A percentile compares a stretch with the other conserved stretches of the same genome.
phyloP scores from a whole-genome alignment of 2,797 vertebrate species.

The Macropus fuliginosus region DNA sequence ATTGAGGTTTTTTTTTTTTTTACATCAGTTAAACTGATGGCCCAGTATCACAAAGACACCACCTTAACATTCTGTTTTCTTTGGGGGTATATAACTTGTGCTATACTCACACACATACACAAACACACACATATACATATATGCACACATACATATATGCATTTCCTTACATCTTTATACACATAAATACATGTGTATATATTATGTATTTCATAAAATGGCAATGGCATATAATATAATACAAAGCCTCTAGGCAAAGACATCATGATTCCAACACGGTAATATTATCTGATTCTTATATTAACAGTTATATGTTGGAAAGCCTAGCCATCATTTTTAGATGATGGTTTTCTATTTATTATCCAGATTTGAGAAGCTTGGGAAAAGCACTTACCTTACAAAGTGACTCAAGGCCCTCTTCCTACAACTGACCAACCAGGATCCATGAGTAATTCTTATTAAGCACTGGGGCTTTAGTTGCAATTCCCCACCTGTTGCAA shows the following conservation, averaged over 20 bases:
- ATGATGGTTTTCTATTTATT: constrained; percentile 73
- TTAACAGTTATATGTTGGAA: constrained; percentile 48
- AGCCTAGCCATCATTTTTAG: constrained; percentile 64
- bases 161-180: not conserved
- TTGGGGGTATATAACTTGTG: not conserved
- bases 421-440: constrained; percentile 65
- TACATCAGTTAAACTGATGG: not conserved
- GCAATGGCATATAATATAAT: not conserved
- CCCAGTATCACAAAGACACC: not conserved
- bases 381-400: constrained; percentile 73
- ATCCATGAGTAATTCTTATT: constrained; percentile 70
- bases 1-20: not conserved
- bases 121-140: fast-evolving
- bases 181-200: not conserved
- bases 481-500: constrained; percentile 75
- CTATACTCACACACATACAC: not conserved
- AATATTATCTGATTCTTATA: constrained; percentile 19
- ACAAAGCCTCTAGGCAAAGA: not conserved
- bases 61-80: not conserved
- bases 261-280: not conserved
- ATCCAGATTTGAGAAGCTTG: constrained; percentile 71
- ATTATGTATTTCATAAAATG: not conserved
- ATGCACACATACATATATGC: not conserved
- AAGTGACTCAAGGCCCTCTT: constrained; percentile 53
- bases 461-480: constrained; percentile 65